phyloP scores from a whole-genome alignment of 2,113 vertebrate species.

The Zonotrichia leucophrys region DNA sequence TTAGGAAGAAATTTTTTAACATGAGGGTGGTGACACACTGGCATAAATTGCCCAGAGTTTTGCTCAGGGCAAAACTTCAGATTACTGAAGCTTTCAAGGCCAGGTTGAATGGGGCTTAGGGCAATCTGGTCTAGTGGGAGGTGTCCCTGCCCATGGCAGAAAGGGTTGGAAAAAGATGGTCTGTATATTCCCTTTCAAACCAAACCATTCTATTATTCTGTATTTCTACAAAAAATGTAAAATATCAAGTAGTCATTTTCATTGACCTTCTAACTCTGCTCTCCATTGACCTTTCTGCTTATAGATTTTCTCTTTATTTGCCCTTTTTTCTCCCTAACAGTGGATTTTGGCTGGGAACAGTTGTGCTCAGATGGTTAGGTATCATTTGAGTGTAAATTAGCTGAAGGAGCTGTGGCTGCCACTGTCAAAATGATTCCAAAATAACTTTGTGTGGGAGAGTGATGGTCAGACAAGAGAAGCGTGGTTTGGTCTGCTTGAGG shows the following conservation, averaged over 20 bases:
- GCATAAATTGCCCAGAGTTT: not conserved
- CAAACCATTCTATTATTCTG: not conserved
- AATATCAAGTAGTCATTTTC: not conserved
- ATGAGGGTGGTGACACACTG: not conserved
- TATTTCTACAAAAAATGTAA: not conserved
- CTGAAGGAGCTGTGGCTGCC: constrained; percentile 14
- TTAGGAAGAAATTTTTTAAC: not conserved
- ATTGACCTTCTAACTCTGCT: not conserved
- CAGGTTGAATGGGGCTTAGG: not conserved
- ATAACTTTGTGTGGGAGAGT: constrained; percentile 3
- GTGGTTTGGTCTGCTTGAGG: not conserved
- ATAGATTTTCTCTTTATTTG: not conserved
- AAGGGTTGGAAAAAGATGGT: not conserved
- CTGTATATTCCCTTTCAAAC: not conserved
- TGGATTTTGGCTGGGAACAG: not conserved
- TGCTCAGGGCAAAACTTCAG: not conserved
- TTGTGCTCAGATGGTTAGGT: not conserved
- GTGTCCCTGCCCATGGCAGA: not conserved
- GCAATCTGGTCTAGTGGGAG: not conserved
- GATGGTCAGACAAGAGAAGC: not conserved
- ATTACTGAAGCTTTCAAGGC: not conserved
- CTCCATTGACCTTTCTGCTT: not conserved
- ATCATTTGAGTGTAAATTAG: constrained; percentile 3
- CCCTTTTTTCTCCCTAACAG: not conserved
- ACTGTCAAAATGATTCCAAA: constrained; percentile 1